Conservation (phyloP, 2,113 vertebrate species). For the Microcebus jonahi region DNA sequence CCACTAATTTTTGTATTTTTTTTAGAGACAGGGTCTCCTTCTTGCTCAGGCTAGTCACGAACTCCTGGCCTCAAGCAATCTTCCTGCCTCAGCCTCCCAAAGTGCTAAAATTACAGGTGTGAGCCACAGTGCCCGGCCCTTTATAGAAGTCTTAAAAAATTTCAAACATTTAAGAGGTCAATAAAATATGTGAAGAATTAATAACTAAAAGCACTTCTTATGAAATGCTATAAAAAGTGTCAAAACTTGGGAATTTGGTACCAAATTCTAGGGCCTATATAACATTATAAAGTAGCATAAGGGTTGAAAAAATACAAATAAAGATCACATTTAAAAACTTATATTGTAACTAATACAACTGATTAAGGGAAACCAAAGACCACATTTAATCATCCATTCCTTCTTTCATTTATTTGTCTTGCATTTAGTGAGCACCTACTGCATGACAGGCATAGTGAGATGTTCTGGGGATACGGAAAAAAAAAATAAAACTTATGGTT, state of each 20-base stretch:
- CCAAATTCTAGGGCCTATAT: background rate
- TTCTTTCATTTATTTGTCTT: background rate
- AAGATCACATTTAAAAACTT: slow-evolving; percentile 19
- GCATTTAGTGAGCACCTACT: background rate
- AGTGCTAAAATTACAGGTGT: no score
- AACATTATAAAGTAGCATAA: background rate
- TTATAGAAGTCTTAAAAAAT: background rate
- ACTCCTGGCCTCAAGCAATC: no score
- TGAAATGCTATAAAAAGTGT: slow-evolving; percentile 26
- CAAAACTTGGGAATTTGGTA: slow-evolving; percentile 32
- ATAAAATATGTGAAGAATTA: slow-evolving; percentile 33
- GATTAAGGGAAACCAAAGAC: slow-evolving; percentile 1
- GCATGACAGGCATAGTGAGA: background rate
- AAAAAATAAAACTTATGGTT: background rate
- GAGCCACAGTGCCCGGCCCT: no score
- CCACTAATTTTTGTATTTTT: no score
- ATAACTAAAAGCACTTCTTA: background rate
- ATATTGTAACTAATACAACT: slow-evolving; percentile 42
- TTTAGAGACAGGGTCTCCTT: no score
- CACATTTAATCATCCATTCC: background rate
- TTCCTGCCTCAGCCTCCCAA: no score
- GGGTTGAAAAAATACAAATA: slow-evolving; percentile 30
- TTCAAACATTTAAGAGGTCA: slow-evolving; percentile 9
- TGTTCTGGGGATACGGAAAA: background rate
- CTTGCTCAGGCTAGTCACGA: no score